Conservation (phyloP, 1,140 invertebrate genomes). For the Gonioctena quinquepunctata region DNA sequence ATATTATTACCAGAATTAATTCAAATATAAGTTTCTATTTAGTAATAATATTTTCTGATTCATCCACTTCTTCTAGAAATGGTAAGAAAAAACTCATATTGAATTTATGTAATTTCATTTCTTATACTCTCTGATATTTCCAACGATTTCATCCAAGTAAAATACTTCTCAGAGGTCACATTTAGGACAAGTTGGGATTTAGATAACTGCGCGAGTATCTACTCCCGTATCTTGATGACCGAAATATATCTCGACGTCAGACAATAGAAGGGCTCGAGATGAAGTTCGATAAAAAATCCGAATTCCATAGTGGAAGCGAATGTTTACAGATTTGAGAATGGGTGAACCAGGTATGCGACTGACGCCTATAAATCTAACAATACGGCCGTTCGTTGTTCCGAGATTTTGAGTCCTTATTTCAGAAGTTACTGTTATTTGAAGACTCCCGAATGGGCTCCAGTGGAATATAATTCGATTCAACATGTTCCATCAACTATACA, state of each 20-base stretch:
- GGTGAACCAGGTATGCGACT: background rate
- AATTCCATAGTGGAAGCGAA: background rate
- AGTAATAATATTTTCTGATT: too few species aligned
- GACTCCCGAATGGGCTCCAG: background rate
- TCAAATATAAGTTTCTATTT: too few species aligned
- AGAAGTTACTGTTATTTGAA: background rate
- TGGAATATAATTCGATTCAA: too few species aligned
- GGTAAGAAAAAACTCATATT: too few species aligned
- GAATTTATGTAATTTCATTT: too few species aligned
- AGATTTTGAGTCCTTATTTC: background rate
- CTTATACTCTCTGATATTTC: too few species aligned
- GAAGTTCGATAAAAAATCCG: background rate
- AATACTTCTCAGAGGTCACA: background rate
- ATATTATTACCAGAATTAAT: too few species aligned
- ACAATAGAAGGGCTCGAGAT: background rate
- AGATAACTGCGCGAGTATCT: background rate
- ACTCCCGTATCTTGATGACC: background rate
- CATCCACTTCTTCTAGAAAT: too few species aligned
- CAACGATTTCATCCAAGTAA: too few species aligned
- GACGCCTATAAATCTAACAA: constrained; percentile 1
- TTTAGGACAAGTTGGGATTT: background rate
- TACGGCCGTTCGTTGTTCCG: background rate
- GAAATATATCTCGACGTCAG: background rate
- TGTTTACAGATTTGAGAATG: background rate
- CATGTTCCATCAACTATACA: too few species aligned